phyloP scores from a whole-genome alignment of 2,113 vertebrate genomes.

The Oncorhynchus nerka region DNA sequence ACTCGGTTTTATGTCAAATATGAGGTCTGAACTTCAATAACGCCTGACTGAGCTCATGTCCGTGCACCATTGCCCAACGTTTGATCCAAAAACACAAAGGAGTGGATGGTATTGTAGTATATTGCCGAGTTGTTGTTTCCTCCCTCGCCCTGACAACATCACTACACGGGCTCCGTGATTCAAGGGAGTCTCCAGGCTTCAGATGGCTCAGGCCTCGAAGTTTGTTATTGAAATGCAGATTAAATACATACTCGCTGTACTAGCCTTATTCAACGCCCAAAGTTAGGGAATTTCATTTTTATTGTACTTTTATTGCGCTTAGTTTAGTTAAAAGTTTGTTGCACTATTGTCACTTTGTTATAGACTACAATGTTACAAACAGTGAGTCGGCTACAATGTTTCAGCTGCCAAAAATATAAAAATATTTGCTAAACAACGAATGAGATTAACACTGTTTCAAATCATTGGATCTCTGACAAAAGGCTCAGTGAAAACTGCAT shows the following conservation, averaged over 20 bases:
- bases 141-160: neutral
- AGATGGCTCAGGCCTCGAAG: conserved; percentile 3
- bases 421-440: neutral
- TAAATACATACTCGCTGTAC: neutral
- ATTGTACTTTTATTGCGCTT: neutral
- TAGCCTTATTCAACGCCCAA: neutral
- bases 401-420: neutral
- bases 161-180: neutral
- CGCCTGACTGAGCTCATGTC: no score
- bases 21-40: no score
- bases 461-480: neutral
- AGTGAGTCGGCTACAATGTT: neutral
- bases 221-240: neutral
- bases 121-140: neutral
- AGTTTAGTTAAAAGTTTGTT: neutral
- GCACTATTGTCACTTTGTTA: neutral
- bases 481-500: neutral
- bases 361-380: no score
- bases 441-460: neutral
- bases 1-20: neutral
- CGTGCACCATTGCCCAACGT: no score
- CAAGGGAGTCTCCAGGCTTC: conserved; percentile 5
- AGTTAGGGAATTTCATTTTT: neutral
- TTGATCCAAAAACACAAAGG: no score
- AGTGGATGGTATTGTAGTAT: no score